These are phyloP conservation scores for Tenodera sinensis DNA, from an alignment of 2,888 invertebrate species.

Conservation along the genomic window DNA sequence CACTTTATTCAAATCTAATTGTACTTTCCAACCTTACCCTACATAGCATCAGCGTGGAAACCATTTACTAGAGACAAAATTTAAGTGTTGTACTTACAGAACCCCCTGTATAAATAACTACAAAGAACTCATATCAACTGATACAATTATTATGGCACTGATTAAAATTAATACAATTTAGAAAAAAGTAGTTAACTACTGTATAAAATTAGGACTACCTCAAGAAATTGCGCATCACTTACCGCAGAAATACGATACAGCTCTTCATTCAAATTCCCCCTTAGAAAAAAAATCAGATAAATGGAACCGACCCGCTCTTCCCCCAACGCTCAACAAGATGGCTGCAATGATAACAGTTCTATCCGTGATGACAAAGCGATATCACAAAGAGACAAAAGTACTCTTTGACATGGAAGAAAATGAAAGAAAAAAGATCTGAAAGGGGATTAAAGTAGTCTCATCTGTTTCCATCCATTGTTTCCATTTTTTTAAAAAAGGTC, in stretches of 20 bases:
- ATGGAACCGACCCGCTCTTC: background rate
- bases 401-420: background rate
- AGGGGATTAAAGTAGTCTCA: background rate
- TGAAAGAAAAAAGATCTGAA: background rate
- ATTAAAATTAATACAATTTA: no score
- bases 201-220: background rate
- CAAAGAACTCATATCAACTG: no score
- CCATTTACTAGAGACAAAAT: no score
- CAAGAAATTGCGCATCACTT: background rate
- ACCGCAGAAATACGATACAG: background rate
- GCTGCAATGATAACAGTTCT: background rate
- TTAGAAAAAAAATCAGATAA: background rate
- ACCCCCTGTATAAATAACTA: no score
- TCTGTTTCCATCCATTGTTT: background rate
- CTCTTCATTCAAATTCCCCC: background rate
- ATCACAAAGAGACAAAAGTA: constrained; percentile 2
- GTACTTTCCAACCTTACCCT: no score
- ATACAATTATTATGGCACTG: no score
- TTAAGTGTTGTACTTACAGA: no score
- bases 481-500: background rate
- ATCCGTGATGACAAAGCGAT: background rate
- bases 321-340: background rate
- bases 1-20: no score
- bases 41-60: no score
- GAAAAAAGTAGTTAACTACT: no score